Evolutionary conservation across 2,888 invertebrate genomes (phyloP).

Genomic region (Drosophila incognita): DNA sequence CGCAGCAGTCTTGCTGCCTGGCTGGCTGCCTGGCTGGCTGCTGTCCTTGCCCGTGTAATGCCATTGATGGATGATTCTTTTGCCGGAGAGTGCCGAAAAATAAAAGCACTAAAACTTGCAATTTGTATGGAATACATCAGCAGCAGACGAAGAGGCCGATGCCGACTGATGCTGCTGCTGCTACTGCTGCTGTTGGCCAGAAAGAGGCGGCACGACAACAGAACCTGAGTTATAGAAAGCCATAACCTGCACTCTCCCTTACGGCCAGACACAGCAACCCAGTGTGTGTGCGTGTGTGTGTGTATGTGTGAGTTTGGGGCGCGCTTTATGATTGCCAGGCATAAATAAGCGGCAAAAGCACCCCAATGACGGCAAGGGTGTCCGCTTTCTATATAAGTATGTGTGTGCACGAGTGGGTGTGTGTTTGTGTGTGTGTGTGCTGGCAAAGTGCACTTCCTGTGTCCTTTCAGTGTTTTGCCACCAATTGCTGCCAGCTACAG

Average conservation of each 20-base stretch:
- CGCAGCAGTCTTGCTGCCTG: conserved; percentile 33
- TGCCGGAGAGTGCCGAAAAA: conserved; percentile 62
- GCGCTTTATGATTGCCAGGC: conserved; percentile 79
- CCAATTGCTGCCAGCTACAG: conserved; percentile 61
- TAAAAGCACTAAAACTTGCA: conserved; percentile 79
- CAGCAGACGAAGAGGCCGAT: conserved; percentile 41
- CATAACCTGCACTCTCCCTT: conserved; percentile 77
- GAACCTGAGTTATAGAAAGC: conserved; percentile 76
- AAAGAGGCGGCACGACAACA: conserved; percentile 65
- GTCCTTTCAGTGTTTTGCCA: conserved; percentile 73
- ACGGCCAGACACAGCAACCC: conserved; percentile 16
- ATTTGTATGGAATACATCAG: conserved; percentile 80
- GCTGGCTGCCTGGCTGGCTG: conserved; percentile 27
- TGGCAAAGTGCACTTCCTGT: conserved; percentile 72
- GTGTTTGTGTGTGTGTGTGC: conserved; percentile 31
- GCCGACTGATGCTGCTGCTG: conserved; percentile 24
- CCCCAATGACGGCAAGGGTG: conserved; percentile 70
- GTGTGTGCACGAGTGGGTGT: conserved; percentile 1
- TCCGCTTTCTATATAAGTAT: conserved; percentile 29
- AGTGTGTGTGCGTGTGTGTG: conserved; percentile 5
- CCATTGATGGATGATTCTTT: conserved; percentile 82
- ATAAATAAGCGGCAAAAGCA: conserved; percentile 78
- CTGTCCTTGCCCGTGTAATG: conserved; percentile 71
- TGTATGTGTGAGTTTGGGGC: conserved; percentile 46
- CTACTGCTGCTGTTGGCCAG: conserved; percentile 46